phyloP scores from a whole-genome alignment of 2,888 invertebrate genomes.

The Perdita meconis region DNA sequence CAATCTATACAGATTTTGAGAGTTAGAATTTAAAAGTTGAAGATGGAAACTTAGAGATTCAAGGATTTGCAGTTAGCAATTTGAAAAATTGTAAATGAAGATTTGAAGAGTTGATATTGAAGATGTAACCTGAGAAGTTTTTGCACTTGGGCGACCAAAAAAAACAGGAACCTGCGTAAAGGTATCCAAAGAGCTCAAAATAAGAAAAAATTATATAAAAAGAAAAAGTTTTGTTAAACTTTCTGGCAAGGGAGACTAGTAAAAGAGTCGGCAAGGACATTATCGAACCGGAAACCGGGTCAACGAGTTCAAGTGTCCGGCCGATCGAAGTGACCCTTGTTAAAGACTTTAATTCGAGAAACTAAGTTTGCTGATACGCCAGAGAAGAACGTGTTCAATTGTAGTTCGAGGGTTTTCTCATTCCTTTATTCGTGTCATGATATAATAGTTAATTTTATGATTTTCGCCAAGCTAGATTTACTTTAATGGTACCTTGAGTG shows the following conservation, averaged over 20 bases:
- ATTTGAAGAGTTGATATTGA: too few species aligned
- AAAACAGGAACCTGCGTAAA: too few species aligned
- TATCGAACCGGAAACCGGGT: conserved; percentile 63
- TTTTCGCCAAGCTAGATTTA: too few species aligned
- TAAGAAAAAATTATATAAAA: neutral
- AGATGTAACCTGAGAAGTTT: too few species aligned
- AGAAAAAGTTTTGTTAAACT: conserved; percentile 31
- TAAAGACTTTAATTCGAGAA: conserved; percentile 66
- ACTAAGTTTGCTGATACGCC: conserved; percentile 33
- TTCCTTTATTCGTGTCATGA: neutral
- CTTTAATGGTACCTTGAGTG: too few species aligned
- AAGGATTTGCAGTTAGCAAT: too few species aligned
- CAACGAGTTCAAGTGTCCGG: conserved; percentile 67
- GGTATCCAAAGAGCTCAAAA: neutral
- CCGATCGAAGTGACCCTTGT: conserved; percentile 64
- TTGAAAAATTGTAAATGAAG: too few species aligned
- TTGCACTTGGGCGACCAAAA: too few species aligned
- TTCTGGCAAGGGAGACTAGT: conserved; percentile 22
- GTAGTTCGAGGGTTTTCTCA: neutral
- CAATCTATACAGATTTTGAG: too few species aligned
- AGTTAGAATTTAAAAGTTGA: too few species aligned
- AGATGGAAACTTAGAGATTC: too few species aligned
- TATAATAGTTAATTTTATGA: too few species aligned
- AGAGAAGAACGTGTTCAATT: conserved; percentile 15
- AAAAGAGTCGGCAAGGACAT: conserved; percentile 49